phyloP scores from a whole-genome alignment of 2,113 vertebrate species.

The Lophochroa leadbeateri region DNA sequence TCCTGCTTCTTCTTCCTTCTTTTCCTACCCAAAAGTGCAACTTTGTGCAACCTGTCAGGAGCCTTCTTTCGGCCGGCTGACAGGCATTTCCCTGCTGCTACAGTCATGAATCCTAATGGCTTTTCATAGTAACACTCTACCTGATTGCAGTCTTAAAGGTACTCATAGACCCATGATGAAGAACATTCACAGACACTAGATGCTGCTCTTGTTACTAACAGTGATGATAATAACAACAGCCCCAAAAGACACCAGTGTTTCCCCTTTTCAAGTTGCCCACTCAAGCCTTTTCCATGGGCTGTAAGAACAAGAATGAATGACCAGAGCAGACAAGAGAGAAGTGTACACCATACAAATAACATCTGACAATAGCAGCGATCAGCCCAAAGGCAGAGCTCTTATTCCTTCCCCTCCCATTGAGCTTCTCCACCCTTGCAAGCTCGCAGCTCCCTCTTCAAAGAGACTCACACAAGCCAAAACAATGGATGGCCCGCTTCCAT shows the following conservation, averaged over 20 bases:
- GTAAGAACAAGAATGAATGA: neutral
- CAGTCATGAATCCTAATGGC: neutral
- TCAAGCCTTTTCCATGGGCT: neutral
- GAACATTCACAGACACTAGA: neutral
- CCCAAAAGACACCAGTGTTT: neutral
- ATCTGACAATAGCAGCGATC: neutral
- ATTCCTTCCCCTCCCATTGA: neutral
- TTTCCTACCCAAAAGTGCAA: too few species aligned
- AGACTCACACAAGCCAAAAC: neutral
- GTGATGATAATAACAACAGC: neutral
- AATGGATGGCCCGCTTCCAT: constrained; percentile 28
- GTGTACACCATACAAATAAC: neutral
- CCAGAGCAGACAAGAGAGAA: neutral
- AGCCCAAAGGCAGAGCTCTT: neutral
- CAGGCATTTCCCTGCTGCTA: neutral
- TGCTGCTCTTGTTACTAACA: neutral
- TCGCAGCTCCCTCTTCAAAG: constrained; percentile 28
- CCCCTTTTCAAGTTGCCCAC: neutral
- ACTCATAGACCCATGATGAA: neutral
- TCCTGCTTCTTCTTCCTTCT: too few species aligned
- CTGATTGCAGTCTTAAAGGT: neutral
- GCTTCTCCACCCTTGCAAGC: neutral
- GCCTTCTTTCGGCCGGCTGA: too few species aligned
- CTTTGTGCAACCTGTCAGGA: too few species aligned
- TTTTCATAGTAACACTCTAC: neutral